Conservation (phyloP, 2,113 vertebrate species). For the Sprattus sprattus region DNA sequence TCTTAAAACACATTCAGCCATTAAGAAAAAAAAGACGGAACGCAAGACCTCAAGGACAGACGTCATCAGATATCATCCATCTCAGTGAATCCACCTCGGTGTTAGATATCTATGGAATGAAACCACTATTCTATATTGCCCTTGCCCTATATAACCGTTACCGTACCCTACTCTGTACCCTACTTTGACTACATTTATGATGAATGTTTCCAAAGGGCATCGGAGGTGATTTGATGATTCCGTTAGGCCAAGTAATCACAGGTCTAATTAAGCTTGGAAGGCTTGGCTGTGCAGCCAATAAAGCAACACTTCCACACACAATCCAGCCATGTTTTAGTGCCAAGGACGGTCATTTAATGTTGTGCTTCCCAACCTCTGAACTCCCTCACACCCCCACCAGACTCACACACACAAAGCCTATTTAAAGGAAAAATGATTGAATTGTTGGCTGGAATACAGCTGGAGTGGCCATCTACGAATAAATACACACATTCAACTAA, state of each 20-base stretch:
- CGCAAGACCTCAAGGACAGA: neutral
- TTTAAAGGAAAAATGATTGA: slow-evolving; percentile 49
- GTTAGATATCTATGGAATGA: too few species aligned
- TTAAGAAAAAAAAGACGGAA: neutral
- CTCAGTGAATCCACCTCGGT: neutral
- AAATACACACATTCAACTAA: too few species aligned
- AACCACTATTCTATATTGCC: neutral
- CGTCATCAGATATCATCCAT: neutral
- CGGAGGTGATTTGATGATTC: neutral
- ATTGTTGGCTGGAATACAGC: neutral
- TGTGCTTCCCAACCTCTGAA: slow-evolving; percentile 36
- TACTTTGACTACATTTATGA: neutral
- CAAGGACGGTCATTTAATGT: slow-evolving; percentile 62
- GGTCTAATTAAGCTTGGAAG: neutral
- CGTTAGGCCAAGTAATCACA: neutral
- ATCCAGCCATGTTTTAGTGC: neutral
- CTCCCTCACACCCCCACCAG: neutral
- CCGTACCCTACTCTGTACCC: too few species aligned
- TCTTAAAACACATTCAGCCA: neutral
- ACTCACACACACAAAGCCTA: neutral
- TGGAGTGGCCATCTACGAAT: neutral
- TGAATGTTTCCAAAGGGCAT: neutral
- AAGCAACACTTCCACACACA: neutral
- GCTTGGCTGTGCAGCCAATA: neutral
- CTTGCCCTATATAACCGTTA: too few species aligned